Percentiles rank a stretch among this genome's conserved stretches.
Evolutionary conservation across 1,140 invertebrate genomes (phyloP).

Genomic region (Pseudoatta argentina): DNA sequence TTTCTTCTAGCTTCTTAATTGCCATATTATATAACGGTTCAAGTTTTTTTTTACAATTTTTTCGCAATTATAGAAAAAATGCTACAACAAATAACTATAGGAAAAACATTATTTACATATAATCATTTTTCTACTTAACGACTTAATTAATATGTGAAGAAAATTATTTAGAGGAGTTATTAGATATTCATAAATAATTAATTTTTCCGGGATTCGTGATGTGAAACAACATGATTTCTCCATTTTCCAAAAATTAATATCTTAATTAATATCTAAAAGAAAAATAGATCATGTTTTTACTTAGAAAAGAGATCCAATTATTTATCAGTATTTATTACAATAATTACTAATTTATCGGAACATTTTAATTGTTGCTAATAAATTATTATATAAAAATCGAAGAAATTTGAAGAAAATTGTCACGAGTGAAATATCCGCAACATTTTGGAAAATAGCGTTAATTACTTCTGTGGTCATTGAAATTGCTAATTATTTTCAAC

Average conservation of each 20-base stretch:
- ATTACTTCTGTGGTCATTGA: not conserved
- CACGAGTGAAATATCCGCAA: not conserved
- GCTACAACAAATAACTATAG: not conserved
- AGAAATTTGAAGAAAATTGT: not conserved
- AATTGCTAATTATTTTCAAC: conserved; percentile 29
- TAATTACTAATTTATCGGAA: not conserved
- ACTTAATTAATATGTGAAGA: not conserved
- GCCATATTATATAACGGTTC: not conserved
- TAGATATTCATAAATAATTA: not conserved
- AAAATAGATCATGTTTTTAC: not conserved
- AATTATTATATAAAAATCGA: not conserved
- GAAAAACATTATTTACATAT: not conserved
- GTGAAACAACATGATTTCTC: not conserved
- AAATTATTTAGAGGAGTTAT: not conserved
- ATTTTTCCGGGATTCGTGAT: not conserved
- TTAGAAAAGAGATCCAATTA: not conserved
- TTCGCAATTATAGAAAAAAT: no score
- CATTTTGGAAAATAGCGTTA: not conserved
- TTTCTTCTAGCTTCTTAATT: not conserved
- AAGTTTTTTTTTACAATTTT: no score
- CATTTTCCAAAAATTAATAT: not conserved
- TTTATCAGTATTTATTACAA: not conserved
- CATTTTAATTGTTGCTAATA: not conserved
- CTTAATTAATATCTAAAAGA: not conserved
- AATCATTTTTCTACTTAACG: not conserved